Evolutionary conservation across 2,888 invertebrate species (phyloP).

Genomic region (Acleris cristana): DNA sequence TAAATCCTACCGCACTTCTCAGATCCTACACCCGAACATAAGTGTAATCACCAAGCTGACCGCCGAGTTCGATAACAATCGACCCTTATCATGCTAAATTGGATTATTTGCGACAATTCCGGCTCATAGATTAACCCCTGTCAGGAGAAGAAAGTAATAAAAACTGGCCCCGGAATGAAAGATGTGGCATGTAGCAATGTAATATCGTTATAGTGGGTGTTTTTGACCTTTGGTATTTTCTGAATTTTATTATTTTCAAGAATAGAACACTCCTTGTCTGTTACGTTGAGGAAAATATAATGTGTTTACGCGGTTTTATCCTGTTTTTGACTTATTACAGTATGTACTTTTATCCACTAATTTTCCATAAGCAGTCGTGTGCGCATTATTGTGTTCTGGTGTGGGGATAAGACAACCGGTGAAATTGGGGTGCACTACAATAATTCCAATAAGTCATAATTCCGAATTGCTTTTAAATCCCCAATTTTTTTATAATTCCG

Average conservation of each 20-base stretch:
- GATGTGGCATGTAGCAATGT: background rate
- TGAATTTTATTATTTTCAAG: background rate
- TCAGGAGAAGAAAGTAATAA: slow-evolving; percentile 37
- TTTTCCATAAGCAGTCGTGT: too few relatives aligned
- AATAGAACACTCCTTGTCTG: background rate
- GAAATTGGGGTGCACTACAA: too few relatives aligned
- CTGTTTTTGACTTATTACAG: too few relatives aligned
- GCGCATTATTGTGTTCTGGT: too few relatives aligned
- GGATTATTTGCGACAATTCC: slow-evolving; percentile 39
- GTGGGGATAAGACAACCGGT: too few relatives aligned
- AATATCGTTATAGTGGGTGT: background rate
- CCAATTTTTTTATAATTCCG: too few relatives aligned
- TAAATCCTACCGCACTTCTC: too few relatives aligned
- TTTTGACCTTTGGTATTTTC: background rate
- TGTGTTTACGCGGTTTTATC: too few relatives aligned
- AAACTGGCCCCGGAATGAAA: slow-evolving; percentile 12
- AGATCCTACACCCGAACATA: slow-evolving; percentile 3
- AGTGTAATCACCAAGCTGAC: slow-evolving; percentile 9
- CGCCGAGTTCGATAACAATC: slow-evolving; percentile 11
- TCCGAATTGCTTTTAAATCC: too few relatives aligned
- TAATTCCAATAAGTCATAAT: too few relatives aligned
- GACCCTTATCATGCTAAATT: slow-evolving; percentile 39
- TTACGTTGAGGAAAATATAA: too few relatives aligned
- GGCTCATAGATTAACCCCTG: slow-evolving; percentile 39
- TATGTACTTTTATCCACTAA: too few relatives aligned